Base-by-base conservation (phyloP, 2,888 invertebrate species). In the Dryocosmus kuriphilus region DNA sequence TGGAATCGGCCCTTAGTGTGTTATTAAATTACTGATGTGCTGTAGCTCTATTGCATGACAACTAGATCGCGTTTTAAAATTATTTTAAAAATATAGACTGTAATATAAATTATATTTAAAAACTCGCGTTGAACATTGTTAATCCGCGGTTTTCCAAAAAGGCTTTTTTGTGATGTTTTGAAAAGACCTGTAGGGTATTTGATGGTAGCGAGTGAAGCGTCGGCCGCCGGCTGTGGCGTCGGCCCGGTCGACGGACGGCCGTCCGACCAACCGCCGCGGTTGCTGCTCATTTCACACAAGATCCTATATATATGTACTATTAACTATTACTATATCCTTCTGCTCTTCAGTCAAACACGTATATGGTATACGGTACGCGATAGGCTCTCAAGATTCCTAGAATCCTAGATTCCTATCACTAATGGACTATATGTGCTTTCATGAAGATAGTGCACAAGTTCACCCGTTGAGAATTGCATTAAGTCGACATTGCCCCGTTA, bases 211-310 rank as follows among this genome's bases (percentile, higher is more conserved):
- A 51, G 51, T 51, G 51, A 51, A 51, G 51, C 51, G 51, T 22
- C n/a, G 51, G 51, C 51, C 51, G 51, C 51, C 51, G 51, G 51
- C n/a, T 51, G 51, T 51, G 51, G 51, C 51, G 51, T 51, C 51
- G 51, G n/a, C 3, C 9, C n/a, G 51, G 51, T 51, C 51, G 51
- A n/a, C 51, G n/a, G 51, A 51, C n/a, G 51, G 51, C 51, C 51
- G 51, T 9, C 51, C 8, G 51, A 51, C 51, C 51, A 51, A 51
- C 51, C 51, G 51, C 51, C 51, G 51, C 51, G 51, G 51, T 51
- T 22, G n/a, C 51, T 51, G 51, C n/a, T n/a, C n/a, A 51, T 51
- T 51, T 51, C 51, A n/a, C 51, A n/a, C 51, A 51, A n/a, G n/a
- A 51, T 8, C 51, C 41, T 19, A 19, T 46, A 46, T 38, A 38